Base-by-base conservation (phyloP, 2,797 vertebrate species). In the Danio tinwini region DNA sequence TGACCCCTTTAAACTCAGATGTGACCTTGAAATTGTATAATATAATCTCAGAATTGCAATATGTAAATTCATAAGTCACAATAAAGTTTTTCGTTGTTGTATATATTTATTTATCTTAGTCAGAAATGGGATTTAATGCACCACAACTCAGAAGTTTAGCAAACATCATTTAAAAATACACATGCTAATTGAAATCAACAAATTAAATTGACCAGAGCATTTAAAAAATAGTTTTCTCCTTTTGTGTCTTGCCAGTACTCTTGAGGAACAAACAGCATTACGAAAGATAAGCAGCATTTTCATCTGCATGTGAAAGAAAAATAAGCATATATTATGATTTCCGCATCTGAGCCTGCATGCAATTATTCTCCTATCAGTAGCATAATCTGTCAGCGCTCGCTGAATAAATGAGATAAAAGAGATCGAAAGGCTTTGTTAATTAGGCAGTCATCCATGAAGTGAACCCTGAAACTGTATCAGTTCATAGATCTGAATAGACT, bases 361-460 rank as follows among this genome's bases (percentile, higher is more conserved):
- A 49, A 49, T 74, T 49, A 59, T 40, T 56, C 3, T 44, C 14
- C 6, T 56, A 53, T 76, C 13, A 55, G 50, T 11, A 37, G 39
- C 29, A 39, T 42, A 55, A 56, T 67, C 39, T 47, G 7, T 53
- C n/a, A 65, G 39, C 4, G 2, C 7, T 53, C 16, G 62, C 7
- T 44, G 14, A 56, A 67, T 47, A 67, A 76, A 67, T 12, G 40
- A 47, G 49, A 64, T 52, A 64, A 53, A 62, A 6, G 8, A 63
- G 58, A 75, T 63, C 62, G n/a, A 53, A 75, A 6, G 37, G 29
- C 19, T 75, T 63, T 72, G 17, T n/a, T 21, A 52, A 75, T 52
- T 53, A 52, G 7, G 7, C 7, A 63, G 19, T 73, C 29, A 52
- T 10, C 37, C 59, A 37, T 76, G 49, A 64, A 76, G 13, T 11